Evolutionary conservation across 2,797 vertebrate genomes (phyloP).

Genomic region (Amphiprion clarkii): DNA sequence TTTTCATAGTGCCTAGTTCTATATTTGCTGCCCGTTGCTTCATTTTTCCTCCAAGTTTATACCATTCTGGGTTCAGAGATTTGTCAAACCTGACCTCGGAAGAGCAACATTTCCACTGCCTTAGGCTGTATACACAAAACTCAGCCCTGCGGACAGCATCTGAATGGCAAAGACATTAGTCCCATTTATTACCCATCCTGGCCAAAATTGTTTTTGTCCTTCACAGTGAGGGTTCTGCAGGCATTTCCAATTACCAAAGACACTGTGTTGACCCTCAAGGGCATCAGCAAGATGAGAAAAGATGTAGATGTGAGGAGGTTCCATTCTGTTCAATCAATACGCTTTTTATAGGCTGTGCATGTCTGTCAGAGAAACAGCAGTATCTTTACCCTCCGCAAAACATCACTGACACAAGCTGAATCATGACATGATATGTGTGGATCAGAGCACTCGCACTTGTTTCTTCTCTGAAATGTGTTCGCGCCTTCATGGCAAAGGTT

Average conservation of each 20-base stretch:
- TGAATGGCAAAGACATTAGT: slow-evolving; percentile 74
- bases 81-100: slow-evolving; percentile 75
- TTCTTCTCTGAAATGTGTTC: slow-evolving; percentile 32
- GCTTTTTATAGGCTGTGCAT: slow-evolving; percentile 68
- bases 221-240: slow-evolving; percentile 63
- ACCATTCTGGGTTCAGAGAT: slow-evolving; percentile 57
- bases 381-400: slow-evolving; percentile 60
- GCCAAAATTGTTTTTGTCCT: slow-evolving; percentile 76
- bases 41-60: slow-evolving; percentile 56
- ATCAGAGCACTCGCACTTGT: slow-evolving; percentile 43
- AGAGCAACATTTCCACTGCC: slow-evolving; percentile 68
- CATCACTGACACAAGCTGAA: slow-evolving; percentile 57
- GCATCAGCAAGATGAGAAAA: slow-evolving; percentile 75
- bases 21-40: slow-evolving; percentile 53
- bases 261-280: slow-evolving; percentile 81
- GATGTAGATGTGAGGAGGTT: slow-evolving; percentile 81
- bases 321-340: slow-evolving; percentile 78
- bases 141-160: slow-evolving; percentile 63
- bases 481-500: slow-evolving; percentile 24
- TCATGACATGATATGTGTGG: slow-evolving; percentile 47
- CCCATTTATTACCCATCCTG: slow-evolving; percentile 75
- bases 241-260: slow-evolving; percentile 79
- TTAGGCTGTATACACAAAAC: slow-evolving; percentile 62
- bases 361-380: slow-evolving; percentile 61
- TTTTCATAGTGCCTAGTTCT: slow-evolving; percentile 59